Conservation (phyloP, 37 sponge, comb jelly and placozoan genomes). For the Hormiphora californensis region DNA sequence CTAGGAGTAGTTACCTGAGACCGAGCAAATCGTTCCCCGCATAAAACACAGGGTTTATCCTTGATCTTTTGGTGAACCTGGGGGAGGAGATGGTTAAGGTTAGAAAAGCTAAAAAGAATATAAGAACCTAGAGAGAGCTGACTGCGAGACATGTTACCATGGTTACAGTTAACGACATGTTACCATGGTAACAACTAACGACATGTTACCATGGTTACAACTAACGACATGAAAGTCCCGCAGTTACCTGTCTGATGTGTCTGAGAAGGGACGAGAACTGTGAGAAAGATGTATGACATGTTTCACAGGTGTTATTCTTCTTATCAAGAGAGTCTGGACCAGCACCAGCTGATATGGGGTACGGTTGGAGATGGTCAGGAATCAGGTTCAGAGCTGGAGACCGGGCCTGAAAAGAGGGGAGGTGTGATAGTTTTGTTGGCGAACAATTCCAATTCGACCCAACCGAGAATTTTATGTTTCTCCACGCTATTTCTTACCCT, state of each 20-base stretch:
- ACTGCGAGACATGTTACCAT: neutral
- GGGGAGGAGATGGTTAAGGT: neutral
- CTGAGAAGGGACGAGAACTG: conserved; percentile 53
- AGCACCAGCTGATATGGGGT: too few species aligned
- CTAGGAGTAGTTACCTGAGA: conserved; percentile 20
- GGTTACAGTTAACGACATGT: neutral
- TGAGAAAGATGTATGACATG: conserved; percentile 10
- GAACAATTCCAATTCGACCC: too few species aligned
- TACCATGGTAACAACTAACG: neutral
- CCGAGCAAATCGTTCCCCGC: conserved; percentile 37
- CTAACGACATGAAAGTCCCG: neutral
- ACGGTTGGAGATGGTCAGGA: neutral
- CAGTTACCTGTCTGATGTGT: conserved; percentile 53
- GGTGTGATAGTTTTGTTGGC: too few species aligned
- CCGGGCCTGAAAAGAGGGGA: neutral
- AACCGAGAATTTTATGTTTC: too few species aligned
- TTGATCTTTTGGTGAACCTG: conserved; percentile 54
- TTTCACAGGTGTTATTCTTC: conserved; percentile 31
- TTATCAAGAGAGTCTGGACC: neutral
- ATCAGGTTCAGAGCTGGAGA: neutral
- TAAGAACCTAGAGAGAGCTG: neutral
- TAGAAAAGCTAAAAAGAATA: neutral
- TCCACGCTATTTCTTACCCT: too few species aligned
- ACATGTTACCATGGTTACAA: neutral
- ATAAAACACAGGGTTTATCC: conserved; percentile 30